Conservation (phyloP, 2,888 invertebrate genomes). For the Eueremaeus valkanovi region DNA sequence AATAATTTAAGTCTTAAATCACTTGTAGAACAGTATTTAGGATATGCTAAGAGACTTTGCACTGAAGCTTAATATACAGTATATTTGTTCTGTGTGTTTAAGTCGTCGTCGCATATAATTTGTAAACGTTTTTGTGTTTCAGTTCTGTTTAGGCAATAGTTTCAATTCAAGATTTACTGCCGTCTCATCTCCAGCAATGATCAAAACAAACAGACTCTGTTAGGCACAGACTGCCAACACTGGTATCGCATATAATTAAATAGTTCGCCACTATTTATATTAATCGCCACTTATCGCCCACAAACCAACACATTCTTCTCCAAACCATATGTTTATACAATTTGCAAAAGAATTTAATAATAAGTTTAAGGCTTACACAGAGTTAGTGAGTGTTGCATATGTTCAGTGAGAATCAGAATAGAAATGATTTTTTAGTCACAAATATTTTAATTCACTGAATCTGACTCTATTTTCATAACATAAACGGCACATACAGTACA, state of each 20-base stretch:
- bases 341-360: slow-evolving; percentile 21
- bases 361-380: neutral
- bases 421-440: slow-evolving; percentile 12
- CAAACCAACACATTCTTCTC: slow-evolving; percentile 18
- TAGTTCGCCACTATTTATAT: slow-evolving; percentile 26
- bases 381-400: too few species aligned
- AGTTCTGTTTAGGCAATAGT: slow-evolving; percentile 9
- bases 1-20: slow-evolving; percentile 31
- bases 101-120: slow-evolving; percentile 8
- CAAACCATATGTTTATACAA: neutral
- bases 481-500: too few species aligned
- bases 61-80: neutral
- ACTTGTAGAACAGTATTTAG: neutral
- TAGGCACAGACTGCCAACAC: neutral
- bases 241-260: slow-evolving; percentile 13
- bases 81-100: neutral
- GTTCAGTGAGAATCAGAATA: neutral
- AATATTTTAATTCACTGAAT: neutral
- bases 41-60: neutral
- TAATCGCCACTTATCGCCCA: slow-evolving; percentile 25
- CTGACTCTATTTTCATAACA: too few species aligned
- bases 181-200: slow-evolving; percentile 23
- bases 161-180: slow-evolving; percentile 30
- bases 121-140: slow-evolving; percentile 26
- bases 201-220: slow-evolving; percentile 32